phyloP scores from a whole-genome alignment of 2,113 vertebrate species.

The Phylloscopus whistleri region DNA sequence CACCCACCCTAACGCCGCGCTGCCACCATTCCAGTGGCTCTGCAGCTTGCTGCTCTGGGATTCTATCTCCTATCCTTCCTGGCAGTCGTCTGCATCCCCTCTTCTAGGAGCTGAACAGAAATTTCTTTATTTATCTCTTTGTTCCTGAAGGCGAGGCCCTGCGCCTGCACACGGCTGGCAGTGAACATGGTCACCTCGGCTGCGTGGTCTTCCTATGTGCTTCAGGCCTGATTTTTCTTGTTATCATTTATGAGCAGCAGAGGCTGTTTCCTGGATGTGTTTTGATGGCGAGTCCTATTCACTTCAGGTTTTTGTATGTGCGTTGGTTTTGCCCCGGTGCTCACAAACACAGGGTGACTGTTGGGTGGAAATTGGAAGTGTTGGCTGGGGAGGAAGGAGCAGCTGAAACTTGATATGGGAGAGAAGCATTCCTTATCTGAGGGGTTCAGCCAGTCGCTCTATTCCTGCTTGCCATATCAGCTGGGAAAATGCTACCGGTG shows the following conservation, averaged over 20 bases:
- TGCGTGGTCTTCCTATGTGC: not conserved
- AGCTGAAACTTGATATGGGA: not conserved
- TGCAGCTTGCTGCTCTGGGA: not conserved
- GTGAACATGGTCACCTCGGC: not conserved
- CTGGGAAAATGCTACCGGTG: not conserved
- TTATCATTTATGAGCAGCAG: not conserved
- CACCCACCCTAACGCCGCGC: rapidly evolving
- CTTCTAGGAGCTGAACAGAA: not conserved
- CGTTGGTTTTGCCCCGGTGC: not conserved
- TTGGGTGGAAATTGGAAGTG: not conserved
- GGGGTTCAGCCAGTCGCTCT: not conserved
- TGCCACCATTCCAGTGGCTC: not conserved
- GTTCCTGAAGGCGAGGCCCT: not conserved
- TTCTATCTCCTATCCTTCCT: not conserved
- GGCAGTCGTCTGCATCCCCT: not conserved
- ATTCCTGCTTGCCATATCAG: not conserved
- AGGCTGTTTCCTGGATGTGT: not conserved
- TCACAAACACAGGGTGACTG: not conserved
- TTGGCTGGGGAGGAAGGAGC: not conserved
- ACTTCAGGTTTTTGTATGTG: not conserved
- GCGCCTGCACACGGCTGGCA: rapidly evolving
- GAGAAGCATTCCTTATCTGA: not conserved
- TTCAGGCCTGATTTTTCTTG: not conserved
- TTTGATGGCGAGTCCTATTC: not conserved
- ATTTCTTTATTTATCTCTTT: not conserved